A percentile compares a stretch with the other conserved stretches of the same genome.
Conservation (phyloP, 1,140 invertebrate species). For the Pseudobourletiella spinata region DNA sequence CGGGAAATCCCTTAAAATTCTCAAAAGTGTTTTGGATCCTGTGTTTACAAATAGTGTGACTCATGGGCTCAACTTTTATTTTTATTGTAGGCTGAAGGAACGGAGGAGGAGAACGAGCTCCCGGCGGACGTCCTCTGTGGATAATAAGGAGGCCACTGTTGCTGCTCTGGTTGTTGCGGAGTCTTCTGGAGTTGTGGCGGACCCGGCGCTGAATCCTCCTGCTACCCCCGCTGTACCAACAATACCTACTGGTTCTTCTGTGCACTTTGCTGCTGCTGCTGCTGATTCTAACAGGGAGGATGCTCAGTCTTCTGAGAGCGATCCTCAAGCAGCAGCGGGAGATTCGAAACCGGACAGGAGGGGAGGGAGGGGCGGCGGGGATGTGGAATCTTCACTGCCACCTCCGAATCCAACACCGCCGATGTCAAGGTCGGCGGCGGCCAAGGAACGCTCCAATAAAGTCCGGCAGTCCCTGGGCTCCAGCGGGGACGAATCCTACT, state of each 20-base stretch:
- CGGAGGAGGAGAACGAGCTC: constrained; percentile 25
- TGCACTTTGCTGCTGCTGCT: background rate
- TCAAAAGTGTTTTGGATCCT: too few species aligned
- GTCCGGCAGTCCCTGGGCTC: constrained; percentile 7
- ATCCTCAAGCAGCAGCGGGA: background rate
- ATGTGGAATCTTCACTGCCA: background rate
- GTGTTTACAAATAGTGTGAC: too few species aligned
- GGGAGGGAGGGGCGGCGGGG: too few species aligned
- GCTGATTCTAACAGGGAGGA: background rate
- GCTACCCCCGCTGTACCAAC: background rate
- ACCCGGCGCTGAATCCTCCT: too few species aligned
- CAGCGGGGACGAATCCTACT: constrained; percentile 16
- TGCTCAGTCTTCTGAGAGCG: background rate
- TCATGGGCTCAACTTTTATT: too few species aligned
- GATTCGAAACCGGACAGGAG: too few species aligned
- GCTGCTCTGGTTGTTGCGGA: background rate
- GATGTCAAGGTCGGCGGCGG: background rate
- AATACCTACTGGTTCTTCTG: background rate
- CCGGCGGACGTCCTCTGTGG: constrained; percentile 22
- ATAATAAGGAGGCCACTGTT: constrained; percentile 5
- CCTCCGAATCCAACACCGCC: background rate
- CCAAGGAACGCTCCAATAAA: background rate
- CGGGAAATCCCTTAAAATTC: too few species aligned
- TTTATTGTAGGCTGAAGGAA: constrained; percentile 22
- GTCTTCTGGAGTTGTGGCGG: too few species aligned